phyloP scores from a whole-genome alignment of 2,113 vertebrate species.

The Channa maculata region DNA sequence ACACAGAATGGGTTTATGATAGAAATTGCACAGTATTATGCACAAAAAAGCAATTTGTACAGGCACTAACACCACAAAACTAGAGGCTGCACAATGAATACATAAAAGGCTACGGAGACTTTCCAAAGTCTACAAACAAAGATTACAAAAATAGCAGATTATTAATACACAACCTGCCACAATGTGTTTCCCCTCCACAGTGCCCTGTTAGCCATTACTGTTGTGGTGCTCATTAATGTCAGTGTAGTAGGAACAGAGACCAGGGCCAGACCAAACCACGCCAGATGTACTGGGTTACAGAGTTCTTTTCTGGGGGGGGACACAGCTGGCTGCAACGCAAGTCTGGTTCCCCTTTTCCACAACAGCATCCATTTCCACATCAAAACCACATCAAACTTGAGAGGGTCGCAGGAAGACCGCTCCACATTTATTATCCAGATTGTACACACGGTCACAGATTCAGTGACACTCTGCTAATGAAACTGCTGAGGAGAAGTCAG shows the following conservation, averaged over 20 bases:
- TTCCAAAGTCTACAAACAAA: slow-evolving; percentile 32
- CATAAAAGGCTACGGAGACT: background rate
- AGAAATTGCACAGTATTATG: slow-evolving; percentile 2
- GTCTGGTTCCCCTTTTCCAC: slow-evolving; percentile 51
- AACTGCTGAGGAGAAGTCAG: background rate
- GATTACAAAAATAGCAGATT: slow-evolving; percentile 23
- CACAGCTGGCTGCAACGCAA: slow-evolving; percentile 63
- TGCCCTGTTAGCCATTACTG: slow-evolving; percentile 66
- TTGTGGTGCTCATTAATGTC: slow-evolving; percentile 66
- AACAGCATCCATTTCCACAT: slow-evolving; percentile 67
- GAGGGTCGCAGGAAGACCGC: slow-evolving; percentile 25
- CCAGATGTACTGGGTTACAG: slow-evolving; percentile 66
- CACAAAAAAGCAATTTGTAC: slow-evolving; percentile 18
- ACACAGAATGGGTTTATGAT: slow-evolving; percentile 21
- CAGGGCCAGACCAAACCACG: slow-evolving; percentile 60
- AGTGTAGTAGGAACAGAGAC: slow-evolving; percentile 50
- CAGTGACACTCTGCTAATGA: slow-evolving; percentile 20
- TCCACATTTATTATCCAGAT: slow-evolving; percentile 45
- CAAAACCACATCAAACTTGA: slow-evolving; percentile 69
- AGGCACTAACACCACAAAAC: slow-evolving; percentile 5
- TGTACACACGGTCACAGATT: slow-evolving; percentile 41
- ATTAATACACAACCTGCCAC: slow-evolving; percentile 33
- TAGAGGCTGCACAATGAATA: background rate
- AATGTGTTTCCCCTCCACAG: slow-evolving; percentile 10
- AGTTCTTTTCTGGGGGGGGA: slow-evolving; percentile 33